phyloP scores from a whole-genome alignment of 2,888 invertebrate species.

The Matsumyia berberina region DNA sequence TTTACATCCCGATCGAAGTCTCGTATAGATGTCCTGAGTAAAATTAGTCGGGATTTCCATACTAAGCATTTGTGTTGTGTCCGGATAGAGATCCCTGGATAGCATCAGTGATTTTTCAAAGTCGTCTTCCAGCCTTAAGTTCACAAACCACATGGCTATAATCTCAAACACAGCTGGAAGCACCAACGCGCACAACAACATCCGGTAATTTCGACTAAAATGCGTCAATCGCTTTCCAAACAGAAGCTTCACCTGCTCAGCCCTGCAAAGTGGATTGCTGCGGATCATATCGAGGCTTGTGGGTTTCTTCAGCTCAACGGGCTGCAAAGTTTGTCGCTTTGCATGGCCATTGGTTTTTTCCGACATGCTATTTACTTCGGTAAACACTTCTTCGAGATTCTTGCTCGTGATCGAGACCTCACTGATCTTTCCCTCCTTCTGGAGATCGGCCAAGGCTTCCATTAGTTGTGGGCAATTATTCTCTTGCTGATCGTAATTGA shows the following conservation, averaged over 20 bases:
- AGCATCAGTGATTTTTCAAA: conserved; percentile 86
- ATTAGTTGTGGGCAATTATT: conserved; percentile 79
- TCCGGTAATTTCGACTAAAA: conserved; percentile 86
- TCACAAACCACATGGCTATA: conserved; percentile 89
- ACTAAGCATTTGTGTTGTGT: conserved; percentile 83
- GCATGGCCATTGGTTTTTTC: conserved; percentile 48
- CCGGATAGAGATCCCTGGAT: conserved; percentile 85
- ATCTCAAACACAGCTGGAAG: conserved; percentile 88
- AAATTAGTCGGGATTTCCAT: conserved; percentile 79
- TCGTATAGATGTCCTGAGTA: conserved; percentile 78
- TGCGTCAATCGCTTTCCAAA: conserved; percentile 87
- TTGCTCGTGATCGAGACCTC: conserved; percentile 86
- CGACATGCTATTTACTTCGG: conserved; percentile 76
- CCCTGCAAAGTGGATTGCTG: conserved; percentile 76
- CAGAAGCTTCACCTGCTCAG: conserved; percentile 84
- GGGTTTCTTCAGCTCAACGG: conserved; percentile 76
- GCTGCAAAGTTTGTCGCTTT: conserved; percentile 74
- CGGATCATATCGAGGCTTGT: conserved; percentile 77
- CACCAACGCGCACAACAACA: conserved; percentile 86
- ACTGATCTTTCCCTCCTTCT: conserved; percentile 83
- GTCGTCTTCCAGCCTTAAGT: conserved; percentile 87
- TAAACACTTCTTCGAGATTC: conserved; percentile 88
- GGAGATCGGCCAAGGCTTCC: conserved; percentile 85
- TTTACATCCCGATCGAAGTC: conserved; percentile 76
- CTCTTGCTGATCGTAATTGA: conserved; percentile 79